These are phyloP conservation scores for Collichthys lucidus DNA, from an alignment of 2,113 vertebrate species.

Conservation along the genomic window DNA sequence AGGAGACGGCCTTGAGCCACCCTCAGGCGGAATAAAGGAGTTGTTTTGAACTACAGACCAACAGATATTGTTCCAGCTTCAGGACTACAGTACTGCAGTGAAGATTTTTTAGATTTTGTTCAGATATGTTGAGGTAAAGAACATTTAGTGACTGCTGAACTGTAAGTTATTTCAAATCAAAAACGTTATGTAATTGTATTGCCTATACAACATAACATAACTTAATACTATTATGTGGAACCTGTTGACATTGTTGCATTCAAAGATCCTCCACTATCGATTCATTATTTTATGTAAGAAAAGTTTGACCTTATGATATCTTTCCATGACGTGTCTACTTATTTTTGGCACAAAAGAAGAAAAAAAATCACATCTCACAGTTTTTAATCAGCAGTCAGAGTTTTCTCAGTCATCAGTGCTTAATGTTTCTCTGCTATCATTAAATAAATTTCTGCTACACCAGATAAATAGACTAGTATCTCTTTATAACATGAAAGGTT, in stretches of 20 bases:
- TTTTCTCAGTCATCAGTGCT: not conserved
- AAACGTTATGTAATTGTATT: no score
- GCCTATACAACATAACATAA: no score
- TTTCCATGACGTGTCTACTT: not conserved
- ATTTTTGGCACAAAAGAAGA: not conserved
- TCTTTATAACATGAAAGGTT: no score
- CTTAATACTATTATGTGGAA: no score
- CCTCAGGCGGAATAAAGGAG: not conserved
- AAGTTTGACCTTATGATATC: not conserved
- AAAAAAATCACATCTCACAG: not conserved
- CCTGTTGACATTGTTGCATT: not conserved
- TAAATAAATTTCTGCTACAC: no score
- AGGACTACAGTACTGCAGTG: not conserved
- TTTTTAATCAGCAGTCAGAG: not conserved
- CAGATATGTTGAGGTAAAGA: not conserved
- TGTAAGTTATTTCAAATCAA: no score
- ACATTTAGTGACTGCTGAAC: not conserved
- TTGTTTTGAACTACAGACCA: not conserved
- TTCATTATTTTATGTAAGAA: not conserved
- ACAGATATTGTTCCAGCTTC: not conserved
- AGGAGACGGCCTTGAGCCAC: conserved; percentile 36
- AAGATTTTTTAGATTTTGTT: not conserved
- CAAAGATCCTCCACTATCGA: not conserved
- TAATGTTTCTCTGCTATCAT: not conserved
- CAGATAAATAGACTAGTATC: no score